Conservation (phyloP, 2,113 vertebrate species). For the Rhegmatorhina hoffmannsi region DNA sequence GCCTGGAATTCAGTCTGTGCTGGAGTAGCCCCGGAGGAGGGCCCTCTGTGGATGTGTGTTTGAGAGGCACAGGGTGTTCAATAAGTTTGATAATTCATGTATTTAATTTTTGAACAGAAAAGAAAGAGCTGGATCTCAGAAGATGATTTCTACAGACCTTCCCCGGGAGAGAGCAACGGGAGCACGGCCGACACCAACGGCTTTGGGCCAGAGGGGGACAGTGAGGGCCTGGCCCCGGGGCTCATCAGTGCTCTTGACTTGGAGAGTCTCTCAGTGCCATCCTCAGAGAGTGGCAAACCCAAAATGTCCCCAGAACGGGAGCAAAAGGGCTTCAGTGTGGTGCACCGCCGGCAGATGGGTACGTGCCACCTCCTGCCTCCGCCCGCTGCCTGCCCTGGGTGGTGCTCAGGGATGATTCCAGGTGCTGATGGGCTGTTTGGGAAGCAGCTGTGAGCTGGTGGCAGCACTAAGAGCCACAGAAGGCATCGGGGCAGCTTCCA, state of each 20-base stretch:
- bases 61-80: not conserved
- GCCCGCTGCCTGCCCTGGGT: fast-evolving
- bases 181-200: not conserved
- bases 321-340: constrained; percentile 78
- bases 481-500: not conserved
- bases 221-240: not conserved
- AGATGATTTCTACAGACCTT: constrained; percentile 88
- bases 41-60: fast-evolving
- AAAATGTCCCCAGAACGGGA: not conserved
- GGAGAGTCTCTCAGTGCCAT: not conserved
- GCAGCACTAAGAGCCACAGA: not conserved
- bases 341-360: constrained; percentile 92
- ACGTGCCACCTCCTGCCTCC: not conserved
- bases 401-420: not conserved
- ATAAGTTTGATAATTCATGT: not conserved
- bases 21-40: fast-evolving
- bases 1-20: fast-evolving
- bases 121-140: constrained; percentile 90
- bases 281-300: not conserved
- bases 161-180: not conserved
- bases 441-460: not conserved
- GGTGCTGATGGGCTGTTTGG: not conserved
- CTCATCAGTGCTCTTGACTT: constrained; percentile 45
- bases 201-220: constrained; percentile 33
- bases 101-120: constrained; percentile 66